phyloP scores from a whole-genome alignment of 2,888 invertebrate genomes.

The Cephonodes hylas region DNA sequence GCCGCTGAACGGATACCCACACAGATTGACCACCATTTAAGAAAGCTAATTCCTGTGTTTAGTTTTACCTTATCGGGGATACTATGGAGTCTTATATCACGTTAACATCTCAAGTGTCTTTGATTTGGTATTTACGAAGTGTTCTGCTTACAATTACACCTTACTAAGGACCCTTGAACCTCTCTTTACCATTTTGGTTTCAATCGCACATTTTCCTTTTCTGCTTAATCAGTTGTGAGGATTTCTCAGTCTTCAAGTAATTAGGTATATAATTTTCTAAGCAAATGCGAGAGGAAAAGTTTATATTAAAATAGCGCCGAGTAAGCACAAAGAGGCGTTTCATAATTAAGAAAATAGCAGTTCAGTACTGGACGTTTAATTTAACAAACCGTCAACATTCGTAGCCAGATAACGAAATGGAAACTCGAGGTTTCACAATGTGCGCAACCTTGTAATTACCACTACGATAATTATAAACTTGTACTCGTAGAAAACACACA shows the following conservation, averaged over 20 bases:
- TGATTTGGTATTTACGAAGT: constrained; percentile 1
- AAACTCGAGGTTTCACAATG: constrained; percentile 62
- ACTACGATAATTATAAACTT: constrained; percentile 75
- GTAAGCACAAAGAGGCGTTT: constrained; percentile 50
- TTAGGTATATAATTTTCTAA: constrained; percentile 3
- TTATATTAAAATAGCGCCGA: constrained; percentile 50
- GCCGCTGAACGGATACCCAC: constrained; percentile 41
- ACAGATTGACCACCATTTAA: constrained; percentile 70
- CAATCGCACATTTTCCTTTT: not conserved
- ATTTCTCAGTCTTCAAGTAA: not conserved
- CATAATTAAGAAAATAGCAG: constrained; percentile 63
- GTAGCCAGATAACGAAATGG: constrained; percentile 59
- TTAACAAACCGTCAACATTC: constrained; percentile 73
- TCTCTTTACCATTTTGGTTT: not conserved
- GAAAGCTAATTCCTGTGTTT: constrained; percentile 42
- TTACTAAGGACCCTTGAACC: not conserved
- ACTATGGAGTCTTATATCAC: constrained; percentile 26
- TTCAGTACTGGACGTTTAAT: constrained; percentile 69
- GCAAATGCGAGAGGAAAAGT: constrained; percentile 20
- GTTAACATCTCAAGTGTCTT: constrained; percentile 21
- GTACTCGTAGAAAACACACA: constrained; percentile 57
- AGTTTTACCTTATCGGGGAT: constrained; percentile 47
- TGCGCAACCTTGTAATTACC: constrained; percentile 73
- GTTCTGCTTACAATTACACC: not conserved
- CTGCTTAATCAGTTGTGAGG: not conserved